Evolutionary conservation across 2,888 invertebrate species (phyloP), one percentile per base, ranked within the genome.

Genomic region (Patella ulyssiponensis): DNA sequence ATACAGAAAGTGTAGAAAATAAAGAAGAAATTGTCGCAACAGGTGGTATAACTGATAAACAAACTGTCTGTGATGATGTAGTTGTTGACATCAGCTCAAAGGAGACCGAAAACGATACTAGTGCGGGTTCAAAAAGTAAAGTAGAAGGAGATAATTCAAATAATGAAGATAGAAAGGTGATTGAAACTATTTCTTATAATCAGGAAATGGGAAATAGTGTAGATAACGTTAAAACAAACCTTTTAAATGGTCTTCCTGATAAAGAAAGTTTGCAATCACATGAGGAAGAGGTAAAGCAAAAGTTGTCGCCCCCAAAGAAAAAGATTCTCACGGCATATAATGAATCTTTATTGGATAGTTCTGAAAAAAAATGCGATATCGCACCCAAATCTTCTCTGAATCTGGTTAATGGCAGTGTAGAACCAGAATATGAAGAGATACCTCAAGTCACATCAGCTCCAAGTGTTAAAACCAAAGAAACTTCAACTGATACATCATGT

Each of bases 161-260:
- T 23, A 14, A 74, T 20, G 71, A 71, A 15, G 64, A 64, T 15
- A 75, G 20, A 52, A 69, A 64, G 4, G 69, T 69, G 33, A 54
- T 44, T 56, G 54, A 76, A 54, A 76, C 70, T 54, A 71, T 54
- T 27, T 56, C 33, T 17, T 33, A 70, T 15, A 54, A 53, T 33
- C 51, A 56, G 70, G 71, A 71, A 33, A 69, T 27, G 64, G 20
- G 69, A 23, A 53, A 69, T 52, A 53, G 20, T n/a, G 58, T 33
- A 17, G 73, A 33, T 4, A 20, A 56, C 33, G 17, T 51, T 74
- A 69, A 64, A 15, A n/a, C 44, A n/a, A 51, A 71, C 23, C 33
- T 56, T 15, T 17, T 51, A 54, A 33, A 74, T 74, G 74, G 56
- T 74, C 54, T 54, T 53, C 12, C 53, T 27, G 56, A 54, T 20